Conservation (phyloP, 2,797 vertebrate species). For the Oryzias sinensis region DNA sequence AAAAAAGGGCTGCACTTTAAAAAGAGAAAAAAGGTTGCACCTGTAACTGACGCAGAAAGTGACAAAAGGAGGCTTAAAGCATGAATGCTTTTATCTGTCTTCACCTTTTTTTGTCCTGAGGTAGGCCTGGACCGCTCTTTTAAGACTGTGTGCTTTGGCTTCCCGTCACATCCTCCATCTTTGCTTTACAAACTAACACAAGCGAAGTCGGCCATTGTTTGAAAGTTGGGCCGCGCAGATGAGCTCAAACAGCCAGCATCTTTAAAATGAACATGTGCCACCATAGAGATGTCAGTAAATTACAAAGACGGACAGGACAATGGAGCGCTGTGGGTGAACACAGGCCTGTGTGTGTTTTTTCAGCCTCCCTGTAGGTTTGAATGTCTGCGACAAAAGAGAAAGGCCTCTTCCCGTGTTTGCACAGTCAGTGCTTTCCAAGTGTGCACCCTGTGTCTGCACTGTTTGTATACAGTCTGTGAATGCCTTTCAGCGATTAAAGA, state of each 20-base stretch:
- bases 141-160: slow-evolving; percentile 41
- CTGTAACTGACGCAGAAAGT: slow-evolving; percentile 36
- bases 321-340: slow-evolving; percentile 26
- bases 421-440: slow-evolving; percentile 42
- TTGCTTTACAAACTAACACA: slow-evolving; percentile 19
- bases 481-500: slow-evolving; percentile 58
- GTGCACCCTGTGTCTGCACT: slow-evolving; percentile 32
- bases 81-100: slow-evolving; percentile 26
- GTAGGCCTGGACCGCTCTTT: slow-evolving; percentile 36
- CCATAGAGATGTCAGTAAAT: slow-evolving; percentile 31
- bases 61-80: slow-evolving; percentile 22
- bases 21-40: slow-evolving; percentile 22
- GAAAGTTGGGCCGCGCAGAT: slow-evolving; percentile 20
- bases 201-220: slow-evolving; percentile 32
- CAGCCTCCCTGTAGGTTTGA: slow-evolving; percentile 54
- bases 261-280: slow-evolving; percentile 25
- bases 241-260: slow-evolving; percentile 27
- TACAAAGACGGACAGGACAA: slow-evolving; percentile 39
- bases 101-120: slow-evolving; percentile 12
- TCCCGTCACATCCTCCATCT: slow-evolving; percentile 22
- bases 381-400: slow-evolving; percentile 60
- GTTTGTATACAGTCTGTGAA: slow-evolving; percentile 51
- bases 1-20: slow-evolving; percentile 7
- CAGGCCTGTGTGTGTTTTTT: slow-evolving; percentile 48
- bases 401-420: slow-evolving; percentile 61